Percentiles rank a stretch among this genome's conserved stretches.
These are phyloP conservation scores for Diadema setosum DNA, from an alignment of 35 echinoderm and acorn worm genomes.

Conservation along the genomic window DNA sequence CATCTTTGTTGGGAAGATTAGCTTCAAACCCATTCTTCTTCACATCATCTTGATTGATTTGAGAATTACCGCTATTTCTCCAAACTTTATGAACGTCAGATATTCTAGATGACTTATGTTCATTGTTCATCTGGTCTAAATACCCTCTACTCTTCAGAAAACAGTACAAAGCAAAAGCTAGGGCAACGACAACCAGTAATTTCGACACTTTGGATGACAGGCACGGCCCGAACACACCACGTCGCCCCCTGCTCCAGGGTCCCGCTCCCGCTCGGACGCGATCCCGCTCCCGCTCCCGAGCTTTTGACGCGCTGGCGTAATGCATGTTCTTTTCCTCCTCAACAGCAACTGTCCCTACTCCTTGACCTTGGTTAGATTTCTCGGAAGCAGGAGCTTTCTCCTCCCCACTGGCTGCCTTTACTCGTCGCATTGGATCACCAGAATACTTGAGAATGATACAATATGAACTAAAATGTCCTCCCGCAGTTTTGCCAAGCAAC, in stretches of 20 bases:
- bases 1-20: neutral
- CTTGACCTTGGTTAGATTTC: neutral
- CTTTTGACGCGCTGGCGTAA: constrained; percentile 27
- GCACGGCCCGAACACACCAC: neutral
- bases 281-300: neutral
- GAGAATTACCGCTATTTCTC: too few relatives aligned
- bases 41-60: too few relatives aligned
- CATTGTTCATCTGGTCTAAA: neutral
- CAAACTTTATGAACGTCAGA: too few relatives aligned
- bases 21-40: too few relatives aligned
- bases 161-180: neutral
- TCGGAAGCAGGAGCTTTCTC: neutral
- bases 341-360: too few relatives aligned
- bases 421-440: neutral
- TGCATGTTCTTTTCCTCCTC: constrained; percentile 16
- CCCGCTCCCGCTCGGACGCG: too few relatives aligned
- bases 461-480: too few relatives aligned
- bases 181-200: neutral
- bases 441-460: too few relatives aligned
- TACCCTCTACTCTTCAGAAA: neutral
- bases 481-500: too few relatives aligned
- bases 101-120: too few relatives aligned
- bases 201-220: neutral
- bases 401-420: neutral
- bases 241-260: neutral